Percentiles rank a stretch among this genome's conserved stretches.
Evolutionary conservation across 2,797 vertebrate species (phyloP).

Genomic region (Heteromormyrus szaboi): DNA sequence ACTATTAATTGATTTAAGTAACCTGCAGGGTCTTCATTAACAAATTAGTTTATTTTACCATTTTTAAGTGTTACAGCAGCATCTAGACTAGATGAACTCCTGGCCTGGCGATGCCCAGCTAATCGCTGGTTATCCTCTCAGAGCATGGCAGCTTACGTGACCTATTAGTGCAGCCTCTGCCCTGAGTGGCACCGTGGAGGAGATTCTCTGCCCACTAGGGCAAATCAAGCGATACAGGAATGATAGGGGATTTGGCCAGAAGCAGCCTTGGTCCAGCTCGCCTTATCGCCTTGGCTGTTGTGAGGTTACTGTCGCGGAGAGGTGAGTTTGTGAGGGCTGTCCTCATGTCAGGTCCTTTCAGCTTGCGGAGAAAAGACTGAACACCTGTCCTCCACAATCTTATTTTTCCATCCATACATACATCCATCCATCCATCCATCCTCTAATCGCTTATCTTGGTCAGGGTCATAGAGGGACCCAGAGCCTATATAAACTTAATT

Average conservation of each 20-base stretch:
- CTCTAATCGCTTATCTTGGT: neutral
- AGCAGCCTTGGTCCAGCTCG: neutral
- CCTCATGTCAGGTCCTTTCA: neutral
- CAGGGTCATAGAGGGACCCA: neutral
- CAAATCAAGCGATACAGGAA: neutral
- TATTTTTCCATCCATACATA: neutral
- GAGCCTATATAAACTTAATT: neutral
- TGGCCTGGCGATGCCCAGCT: neutral
- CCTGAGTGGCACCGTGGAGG: neutral
- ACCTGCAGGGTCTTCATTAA: neutral
- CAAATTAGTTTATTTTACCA: neutral
- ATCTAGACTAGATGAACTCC: neutral
- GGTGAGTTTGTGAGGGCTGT: neutral
- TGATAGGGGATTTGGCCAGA: neutral
- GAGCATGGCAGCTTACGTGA: neutral
- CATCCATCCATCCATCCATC: neutral
- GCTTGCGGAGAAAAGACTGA: neutral
- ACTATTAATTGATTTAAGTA: neutral
- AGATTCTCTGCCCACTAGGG: neutral
- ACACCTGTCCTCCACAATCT: neutral
- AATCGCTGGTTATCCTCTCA: neutral
- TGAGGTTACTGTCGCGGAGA: neutral
- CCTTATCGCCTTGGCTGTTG: neutral
- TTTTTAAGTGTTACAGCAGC: neutral
- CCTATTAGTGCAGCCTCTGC: neutral